These are phyloP conservation scores for Drosophila pseudotalamancana DNA, from an alignment of 2,888 invertebrate species.

Conservation along the genomic window DNA sequence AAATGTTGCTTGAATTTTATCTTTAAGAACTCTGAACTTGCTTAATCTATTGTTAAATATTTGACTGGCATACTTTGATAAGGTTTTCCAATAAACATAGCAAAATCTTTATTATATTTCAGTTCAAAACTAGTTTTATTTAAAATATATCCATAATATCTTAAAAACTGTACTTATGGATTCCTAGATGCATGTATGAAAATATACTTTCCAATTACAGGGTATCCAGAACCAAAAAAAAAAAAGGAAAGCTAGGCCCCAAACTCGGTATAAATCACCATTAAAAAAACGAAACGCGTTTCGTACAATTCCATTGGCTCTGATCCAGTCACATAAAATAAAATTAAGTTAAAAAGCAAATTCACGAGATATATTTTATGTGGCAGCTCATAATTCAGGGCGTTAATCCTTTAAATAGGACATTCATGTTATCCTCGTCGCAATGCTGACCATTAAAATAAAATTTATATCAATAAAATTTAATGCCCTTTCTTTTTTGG, in stretches of 20 bases:
- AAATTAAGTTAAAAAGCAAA: conserved; percentile 84
- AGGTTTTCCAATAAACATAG: too few species aligned
- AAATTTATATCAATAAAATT: conserved; percentile 80
- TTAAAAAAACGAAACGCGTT: conserved; percentile 72
- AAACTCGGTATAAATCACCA: conserved; percentile 70
- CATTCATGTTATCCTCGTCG: conserved; percentile 81
- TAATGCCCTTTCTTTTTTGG: conserved; percentile 51
- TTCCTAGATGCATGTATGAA: too few species aligned
- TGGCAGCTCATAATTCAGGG: conserved; percentile 78
- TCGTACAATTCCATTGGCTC: conserved; percentile 7
- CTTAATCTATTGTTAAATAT: too few species aligned
- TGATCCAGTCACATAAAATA: conserved; percentile 79
- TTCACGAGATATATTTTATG: conserved; percentile 79
- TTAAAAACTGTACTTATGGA: too few species aligned
- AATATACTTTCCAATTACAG: conserved; percentile 15
- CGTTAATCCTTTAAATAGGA: conserved; percentile 84
- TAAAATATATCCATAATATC: too few species aligned
- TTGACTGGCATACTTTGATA: too few species aligned
- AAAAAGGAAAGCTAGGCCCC: conserved; percentile 6
- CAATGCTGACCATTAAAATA: conserved; percentile 76
- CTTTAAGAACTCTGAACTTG: too few species aligned
- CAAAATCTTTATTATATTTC: too few species aligned
- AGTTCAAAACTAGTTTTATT: too few species aligned
- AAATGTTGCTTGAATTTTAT: too few species aligned
- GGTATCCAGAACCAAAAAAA: conserved; percentile 23